phyloP scores from a whole-genome alignment of 2,888 invertebrate genomes.

The Therioaphis trifolii region DNA sequence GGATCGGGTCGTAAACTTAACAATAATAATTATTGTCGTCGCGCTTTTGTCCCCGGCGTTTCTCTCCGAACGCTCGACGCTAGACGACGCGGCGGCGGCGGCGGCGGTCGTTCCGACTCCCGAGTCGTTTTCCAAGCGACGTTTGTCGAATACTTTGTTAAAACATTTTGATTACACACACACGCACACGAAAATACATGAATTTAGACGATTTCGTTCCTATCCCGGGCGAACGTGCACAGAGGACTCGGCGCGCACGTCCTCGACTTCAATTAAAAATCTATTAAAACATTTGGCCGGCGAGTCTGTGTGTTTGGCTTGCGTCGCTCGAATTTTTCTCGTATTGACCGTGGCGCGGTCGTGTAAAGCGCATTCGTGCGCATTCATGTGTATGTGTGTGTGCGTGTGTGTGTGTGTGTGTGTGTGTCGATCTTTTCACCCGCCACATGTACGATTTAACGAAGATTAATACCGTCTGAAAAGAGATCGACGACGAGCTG shows the following conservation, averaged over 20 bases:
- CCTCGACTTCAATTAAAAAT: not conserved
- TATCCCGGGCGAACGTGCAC: not conserved
- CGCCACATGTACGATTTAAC: slow-evolving; percentile 9
- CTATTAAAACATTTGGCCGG: not conserved
- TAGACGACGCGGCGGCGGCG: too few relatives aligned
- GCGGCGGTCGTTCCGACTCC: too few relatives aligned
- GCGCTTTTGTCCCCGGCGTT: too few relatives aligned
- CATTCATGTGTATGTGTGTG: not conserved
- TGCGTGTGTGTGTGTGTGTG: not conserved
- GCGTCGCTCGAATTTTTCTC: not conserved
- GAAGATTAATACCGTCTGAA: slow-evolving; percentile 45
- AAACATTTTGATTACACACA: too few relatives aligned
- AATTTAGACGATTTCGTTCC: too few relatives aligned
- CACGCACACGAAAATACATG: too few relatives aligned
- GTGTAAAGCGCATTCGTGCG: not conserved
- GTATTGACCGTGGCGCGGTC: not conserved
- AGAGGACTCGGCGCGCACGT: too few relatives aligned
- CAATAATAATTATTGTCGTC: too few relatives aligned
- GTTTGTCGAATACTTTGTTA: too few relatives aligned
- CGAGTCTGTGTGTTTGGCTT: not conserved
- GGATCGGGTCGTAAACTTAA: too few relatives aligned
- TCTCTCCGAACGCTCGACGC: too few relatives aligned
- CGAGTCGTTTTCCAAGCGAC: too few relatives aligned
- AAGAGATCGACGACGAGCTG: not conserved
- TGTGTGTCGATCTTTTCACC: not conserved